phyloP scores from a whole-genome alignment of 2,797 vertebrate genomes.

The Melanotaenia trifasciata region DNA sequence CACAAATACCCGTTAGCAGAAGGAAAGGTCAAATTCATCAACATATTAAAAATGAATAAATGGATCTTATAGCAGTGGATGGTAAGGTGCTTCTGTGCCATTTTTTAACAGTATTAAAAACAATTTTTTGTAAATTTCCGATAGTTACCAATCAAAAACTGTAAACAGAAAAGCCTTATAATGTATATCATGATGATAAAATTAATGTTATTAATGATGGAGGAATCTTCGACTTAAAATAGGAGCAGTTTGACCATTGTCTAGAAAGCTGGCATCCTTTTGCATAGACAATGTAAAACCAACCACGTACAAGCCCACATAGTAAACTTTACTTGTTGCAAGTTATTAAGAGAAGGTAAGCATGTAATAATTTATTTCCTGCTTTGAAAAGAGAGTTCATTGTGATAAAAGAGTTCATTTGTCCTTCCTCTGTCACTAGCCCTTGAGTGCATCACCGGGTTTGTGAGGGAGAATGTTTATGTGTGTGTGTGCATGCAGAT shows the following conservation, averaged over 20 bases:
- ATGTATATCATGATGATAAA: too few relatives aligned
- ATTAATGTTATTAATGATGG: too few relatives aligned
- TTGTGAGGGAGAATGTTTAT: constrained; percentile 27
- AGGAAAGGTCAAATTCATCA: neutral
- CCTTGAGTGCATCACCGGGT: constrained; percentile 50
- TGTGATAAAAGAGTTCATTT: constrained; percentile 51
- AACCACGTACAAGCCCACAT: neutral
- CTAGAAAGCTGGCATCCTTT: neutral
- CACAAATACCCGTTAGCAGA: neutral
- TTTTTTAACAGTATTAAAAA: neutral
- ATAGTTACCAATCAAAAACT: neutral
- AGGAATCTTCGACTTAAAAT: too few relatives aligned
- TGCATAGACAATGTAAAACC: neutral
- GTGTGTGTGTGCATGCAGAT: constrained; percentile 48
- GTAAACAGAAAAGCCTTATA: neutral
- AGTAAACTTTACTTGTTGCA: constrained; percentile 11
- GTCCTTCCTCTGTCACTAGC: constrained; percentile 58
- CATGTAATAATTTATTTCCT: constrained; percentile 26
- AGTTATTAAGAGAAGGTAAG: constrained; percentile 15
- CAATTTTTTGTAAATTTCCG: neutral
- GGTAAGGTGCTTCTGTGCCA: neutral
- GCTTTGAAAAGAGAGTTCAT: constrained; percentile 34
- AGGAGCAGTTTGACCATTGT: too few relatives aligned
- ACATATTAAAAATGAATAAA: neutral
- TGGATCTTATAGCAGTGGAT: neutral